Evolutionary conservation across 2,113 vertebrate genomes (phyloP).

Genomic region (Crotalus tigris): DNA sequence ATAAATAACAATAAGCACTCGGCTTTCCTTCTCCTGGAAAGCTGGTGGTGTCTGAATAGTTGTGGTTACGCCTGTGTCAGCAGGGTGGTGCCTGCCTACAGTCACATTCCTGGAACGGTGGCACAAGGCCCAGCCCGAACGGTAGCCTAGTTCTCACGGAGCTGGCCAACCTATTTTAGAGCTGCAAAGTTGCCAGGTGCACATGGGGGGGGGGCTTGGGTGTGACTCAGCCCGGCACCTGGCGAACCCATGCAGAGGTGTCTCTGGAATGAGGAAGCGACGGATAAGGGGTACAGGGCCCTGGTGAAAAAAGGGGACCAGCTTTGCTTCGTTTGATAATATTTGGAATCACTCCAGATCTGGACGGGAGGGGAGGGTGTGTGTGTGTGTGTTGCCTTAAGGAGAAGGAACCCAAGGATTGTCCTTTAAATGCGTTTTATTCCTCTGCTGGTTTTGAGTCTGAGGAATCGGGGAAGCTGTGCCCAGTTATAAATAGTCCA

Average conservation of each 20-base stretch:
- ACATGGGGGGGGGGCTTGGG: no score
- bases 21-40: neutral
- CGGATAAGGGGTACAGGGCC: neutral
- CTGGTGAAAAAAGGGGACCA: neutral
- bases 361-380: no score
- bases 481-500: neutral
- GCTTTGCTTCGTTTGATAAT: neutral
- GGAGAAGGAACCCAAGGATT: neutral
- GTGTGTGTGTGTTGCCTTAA: neutral
- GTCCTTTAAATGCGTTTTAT: neutral
- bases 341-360: neutral
- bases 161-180: neutral
- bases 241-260: neutral
- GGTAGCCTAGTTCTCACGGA: neutral
- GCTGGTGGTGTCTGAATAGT: constrained; percentile 17
- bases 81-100: neutral
- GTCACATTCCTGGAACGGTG: neutral
- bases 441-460: neutral
- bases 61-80: constrained; percentile 3
- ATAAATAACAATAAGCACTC: neutral
- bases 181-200: neutral
- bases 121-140: neutral
- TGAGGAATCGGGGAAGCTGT: neutral
- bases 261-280: neutral
- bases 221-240: neutral